phyloP scores from a whole-genome alignment of 2,888 invertebrate genomes.

The Cerastis leucographa region DNA sequence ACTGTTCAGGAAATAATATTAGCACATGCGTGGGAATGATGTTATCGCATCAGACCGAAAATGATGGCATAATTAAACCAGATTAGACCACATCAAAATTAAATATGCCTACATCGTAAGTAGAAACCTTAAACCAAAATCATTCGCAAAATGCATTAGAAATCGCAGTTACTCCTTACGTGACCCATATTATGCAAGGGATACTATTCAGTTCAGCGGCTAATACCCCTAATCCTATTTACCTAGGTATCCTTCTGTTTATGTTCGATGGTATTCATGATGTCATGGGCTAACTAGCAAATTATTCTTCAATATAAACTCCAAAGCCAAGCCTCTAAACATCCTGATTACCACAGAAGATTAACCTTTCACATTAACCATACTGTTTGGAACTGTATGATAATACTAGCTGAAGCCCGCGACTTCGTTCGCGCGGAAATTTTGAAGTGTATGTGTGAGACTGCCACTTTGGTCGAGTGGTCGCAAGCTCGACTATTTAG shows the following conservation, averaged over 20 bases:
- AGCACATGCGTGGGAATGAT: not conserved
- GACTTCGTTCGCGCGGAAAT: no score
- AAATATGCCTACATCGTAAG: not conserved
- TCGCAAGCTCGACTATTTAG: no score
- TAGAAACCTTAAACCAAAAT: not conserved
- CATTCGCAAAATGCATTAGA: no score
- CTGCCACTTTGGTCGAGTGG: no score
- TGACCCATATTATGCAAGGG: not conserved
- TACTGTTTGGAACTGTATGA: not conserved
- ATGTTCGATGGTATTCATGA: not conserved
- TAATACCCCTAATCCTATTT: not conserved
- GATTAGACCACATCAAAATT: not conserved
- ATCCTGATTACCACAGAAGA: constrained; percentile 3
- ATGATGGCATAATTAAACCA: not conserved
- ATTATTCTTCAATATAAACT: constrained; percentile 8
- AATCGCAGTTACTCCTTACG: no score
- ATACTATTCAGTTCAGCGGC: not conserved
- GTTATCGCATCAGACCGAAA: not conserved
- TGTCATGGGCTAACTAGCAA: constrained; percentile 3
- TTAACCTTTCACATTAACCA: constrained; percentile 33
- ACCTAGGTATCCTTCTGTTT: not conserved
- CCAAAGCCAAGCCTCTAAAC: constrained; percentile 9
- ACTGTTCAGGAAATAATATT: not conserved
- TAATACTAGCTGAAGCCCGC: not conserved
- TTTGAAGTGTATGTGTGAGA: no score